Base-by-base conservation (phyloP, 2,888 invertebrate species). In the Lomographa bimaculata region DNA sequence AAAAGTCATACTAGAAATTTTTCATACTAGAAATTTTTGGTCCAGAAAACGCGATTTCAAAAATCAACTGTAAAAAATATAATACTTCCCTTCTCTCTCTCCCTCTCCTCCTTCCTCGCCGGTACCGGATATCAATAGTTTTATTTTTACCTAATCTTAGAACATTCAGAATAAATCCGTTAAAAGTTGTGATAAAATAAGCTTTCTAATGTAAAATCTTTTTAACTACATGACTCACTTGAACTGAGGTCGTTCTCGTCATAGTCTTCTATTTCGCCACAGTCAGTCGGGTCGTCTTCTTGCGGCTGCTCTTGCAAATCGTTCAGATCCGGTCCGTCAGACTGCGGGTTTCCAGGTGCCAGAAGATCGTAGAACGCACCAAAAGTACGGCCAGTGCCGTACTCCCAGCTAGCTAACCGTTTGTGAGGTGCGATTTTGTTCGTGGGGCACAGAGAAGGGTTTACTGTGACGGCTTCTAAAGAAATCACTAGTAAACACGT, bases 251-350 rank as follows among this genome's bases (percentile, higher is more conserved):
- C 86, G 29, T 75, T 80, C 64, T 89, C 86, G 23, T 87, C 87
- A 36, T 89, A 87, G 48, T 87, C 86, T 8, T 84, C 87, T 41
- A 89, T 87, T 36, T 85, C 83, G 0, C 84, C 85, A 29, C 87
- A 89, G 27, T 87, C 87, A 16, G 75, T 69, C 0, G 71, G 71
- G 5, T 79, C 79, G 23, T 85, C 83, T 18, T 70, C 71, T 41
- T 83, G 77, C 0, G 81, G 79, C 16, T 71, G 56, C 38, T 86
- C 86, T 51, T 78, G 71, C 7, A 83, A 61, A 26, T 68, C 65
- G 36, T 65, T 63, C 2, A 44, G 51, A 18, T 61, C 61, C 1
- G 52, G 57, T 1, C 60, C 49, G 28, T 62, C 50, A 1, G 43
- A 50, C 7, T 59, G 59, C n/a, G 50, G 42, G 19, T 51, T 53